Base-by-base conservation (phyloP, 2,888 invertebrate genomes). In the Perizoma flavofasciatum region DNA sequence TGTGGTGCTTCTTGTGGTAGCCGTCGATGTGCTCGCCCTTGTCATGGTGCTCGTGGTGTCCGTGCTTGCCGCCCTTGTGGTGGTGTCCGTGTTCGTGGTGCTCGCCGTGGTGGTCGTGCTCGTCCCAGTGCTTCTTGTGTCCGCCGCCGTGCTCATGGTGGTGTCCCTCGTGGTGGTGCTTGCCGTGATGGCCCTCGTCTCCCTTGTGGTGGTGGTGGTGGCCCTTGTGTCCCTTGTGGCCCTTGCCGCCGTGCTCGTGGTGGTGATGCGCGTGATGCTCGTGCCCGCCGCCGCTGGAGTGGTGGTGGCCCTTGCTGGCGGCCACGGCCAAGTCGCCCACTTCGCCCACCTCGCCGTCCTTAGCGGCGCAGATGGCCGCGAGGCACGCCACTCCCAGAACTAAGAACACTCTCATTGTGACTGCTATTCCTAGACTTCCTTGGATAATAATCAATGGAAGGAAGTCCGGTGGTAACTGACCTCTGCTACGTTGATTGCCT, bases 1-100 rank as follows among this genome's bases (percentile, higher is more conserved):
- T 97, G 88, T 97, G 96, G 75, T 96, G 94, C 75, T 97, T 96
- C 88, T 97, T 96, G 83, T 97, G 97, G 86, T 95, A 96, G 6
- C 97, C 96, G 71, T 96, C 94, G 56, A 94, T 94, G 74, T 96
- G 96, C 74, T 96, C 95, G 0, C 96, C 97, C 79, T 97, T 97
- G 78, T 97, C 96, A 85, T 96, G 96, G 43, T 96, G 96, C 70
- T 96, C 96, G 74, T 96, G 95, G 76, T 96, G 95, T n/a, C 95
- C 95, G 80, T 95, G 95, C 78, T 96, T 96, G 39, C 94, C 95
- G 5, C 95, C 96, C 79, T 96, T 96, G 80, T 96, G 95, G 65
- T 95, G 95, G 71, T 96, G 95, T 5, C 95, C 96, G 50, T 94
- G 93, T 63, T 96, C 96, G 77, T 96, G 95, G 76, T 96, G 96